Evolutionary conservation across 2,888 invertebrate species (phyloP), one percentile per base, ranked within the genome.

Genomic region (Agrochola lota): DNA sequence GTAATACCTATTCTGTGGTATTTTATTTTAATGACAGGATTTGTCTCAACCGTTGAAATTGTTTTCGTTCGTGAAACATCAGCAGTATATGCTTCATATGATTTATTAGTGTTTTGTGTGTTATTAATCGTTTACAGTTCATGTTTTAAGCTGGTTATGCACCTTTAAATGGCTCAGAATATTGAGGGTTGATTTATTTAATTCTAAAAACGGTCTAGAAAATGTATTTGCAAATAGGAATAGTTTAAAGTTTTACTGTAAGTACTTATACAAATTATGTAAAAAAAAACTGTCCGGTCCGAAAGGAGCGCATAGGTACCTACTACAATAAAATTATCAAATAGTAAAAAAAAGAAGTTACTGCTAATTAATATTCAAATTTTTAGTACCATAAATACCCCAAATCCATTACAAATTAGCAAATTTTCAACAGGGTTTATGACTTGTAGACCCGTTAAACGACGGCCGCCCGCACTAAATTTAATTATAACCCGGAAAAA

Each of bases 81-180:
- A 72, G 30, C 64, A 30, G 75, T 60, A 62, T 62, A 70, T 70
- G 40, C 62, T 68, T 63, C 30, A 26, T 43, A 63, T 80, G 80
- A 87, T 81, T 64, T 83, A 86, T 83, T 71, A 40, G 40, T 60
- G 30, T 67, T 79, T 69, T 63, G 35, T 71, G 30, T 26, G 20
- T 80, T 81, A 85, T 87, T 81, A 72, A 83, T 81, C 81, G 26
- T 49, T 69, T 74, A 59, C 46, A 63, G 30, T 64, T 67, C 17
- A 67, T 80, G 43, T 76, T 79, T 59, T 77, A 69, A 80, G 70
- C 59, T 59, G 35, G 43, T 63, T 70, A 68, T 73, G 55, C 35
- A 52, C 30, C 64, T 63, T 66, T n/a, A 49, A 72, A 30, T 30
- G 26, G 15, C 15, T 30, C 9, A 43, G n/a, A 55, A 30, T 60